Conservation (phyloP, 2,113 vertebrate species). For the Eolophus roseicapilla region DNA sequence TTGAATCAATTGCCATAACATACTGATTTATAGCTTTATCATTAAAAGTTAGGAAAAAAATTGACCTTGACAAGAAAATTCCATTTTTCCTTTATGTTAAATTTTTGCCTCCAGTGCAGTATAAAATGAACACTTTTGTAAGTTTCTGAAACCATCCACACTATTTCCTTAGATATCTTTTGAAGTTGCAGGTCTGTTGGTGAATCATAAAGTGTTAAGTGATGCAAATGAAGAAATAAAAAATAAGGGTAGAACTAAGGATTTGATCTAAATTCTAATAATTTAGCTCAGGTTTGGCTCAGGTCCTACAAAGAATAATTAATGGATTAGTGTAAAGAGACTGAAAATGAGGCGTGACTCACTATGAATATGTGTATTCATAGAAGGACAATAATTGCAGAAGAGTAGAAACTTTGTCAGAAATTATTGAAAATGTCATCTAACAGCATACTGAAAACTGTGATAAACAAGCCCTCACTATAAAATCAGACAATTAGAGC, state of each 20-base stretch:
- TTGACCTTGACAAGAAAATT: background rate
- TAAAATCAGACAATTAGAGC: slow-evolving; percentile 13
- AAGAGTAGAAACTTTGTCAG: slow-evolving; percentile 40
- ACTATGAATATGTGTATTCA: slow-evolving; percentile 43
- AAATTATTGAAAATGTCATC: slow-evolving; percentile 49
- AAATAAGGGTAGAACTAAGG: background rate
- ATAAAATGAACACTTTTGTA: background rate
- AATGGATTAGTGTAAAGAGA: slow-evolving; percentile 52
- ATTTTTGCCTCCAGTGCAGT: background rate
- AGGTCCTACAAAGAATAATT: slow-evolving; percentile 45
- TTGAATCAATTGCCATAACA: background rate
- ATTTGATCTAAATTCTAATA: slow-evolving; percentile 35
- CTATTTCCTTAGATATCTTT: background rate
- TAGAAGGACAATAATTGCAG: slow-evolving; percentile 38
- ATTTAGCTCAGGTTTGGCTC: slow-evolving; percentile 18
- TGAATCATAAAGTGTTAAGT: background rate
- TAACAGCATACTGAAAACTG: slow-evolving; percentile 4
- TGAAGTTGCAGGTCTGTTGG: background rate
- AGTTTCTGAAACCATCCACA: background rate
- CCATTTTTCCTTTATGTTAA: background rate
- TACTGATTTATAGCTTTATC: background rate
- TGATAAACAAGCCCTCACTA: background rate
- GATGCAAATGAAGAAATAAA: background rate
- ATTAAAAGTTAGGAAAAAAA: background rate
- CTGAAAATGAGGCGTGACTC: slow-evolving; percentile 56